Evolutionary conservation across 2,888 invertebrate genomes (phyloP), one percentile per base, ranked within the genome.

Genomic region (Caenorhabditis virilis): DNA sequence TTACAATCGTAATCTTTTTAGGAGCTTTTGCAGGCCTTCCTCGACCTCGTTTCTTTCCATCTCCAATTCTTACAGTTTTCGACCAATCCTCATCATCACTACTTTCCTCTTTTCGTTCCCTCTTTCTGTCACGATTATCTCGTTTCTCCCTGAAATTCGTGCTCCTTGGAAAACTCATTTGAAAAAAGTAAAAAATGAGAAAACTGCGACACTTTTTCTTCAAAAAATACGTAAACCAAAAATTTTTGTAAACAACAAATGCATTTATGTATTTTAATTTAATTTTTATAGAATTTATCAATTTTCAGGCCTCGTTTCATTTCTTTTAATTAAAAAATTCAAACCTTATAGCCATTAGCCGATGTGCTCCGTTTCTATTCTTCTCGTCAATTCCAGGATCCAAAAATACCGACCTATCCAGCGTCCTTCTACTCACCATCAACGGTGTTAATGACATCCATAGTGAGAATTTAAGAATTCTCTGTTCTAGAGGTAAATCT

Each of bases 401-500:
- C 13, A 16, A 53, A 51, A 15, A 46, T 53, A 36, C 53, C 39
- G 42, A 56, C 42, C 23, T 48, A 47, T 42, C 53, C 35, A 0
- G 38, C 48, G 23, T 49, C n/a, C 47, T 61, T 4, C 66, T 48
- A 22, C 54, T 36, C 0, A 35, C 35, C 13, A 38, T 41, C 2
- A 50, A 33, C 9, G 66, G 61, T 27, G 45, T 53, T 6, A 30
- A 47, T 2, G 66, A 53, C 15, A 58, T 1, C 2, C 53, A 49
- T n/a, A 53, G 30, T 22, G 58, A 43, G 42, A 60, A 66, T 6
- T 45, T 22, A 45, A 57, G 50, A n/a, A 48, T 38, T 13, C 61
- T 51, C 6, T 50, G 35, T 36, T 57, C 57, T 33, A 66, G 39
- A 13, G 61, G 54, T 18, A 11, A 52, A 25, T 41, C 66, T 63